Evolutionary conservation across 92 coral and sea anemone genomes (phyloP).

Genomic region (Heliopora coerulea): DNA sequence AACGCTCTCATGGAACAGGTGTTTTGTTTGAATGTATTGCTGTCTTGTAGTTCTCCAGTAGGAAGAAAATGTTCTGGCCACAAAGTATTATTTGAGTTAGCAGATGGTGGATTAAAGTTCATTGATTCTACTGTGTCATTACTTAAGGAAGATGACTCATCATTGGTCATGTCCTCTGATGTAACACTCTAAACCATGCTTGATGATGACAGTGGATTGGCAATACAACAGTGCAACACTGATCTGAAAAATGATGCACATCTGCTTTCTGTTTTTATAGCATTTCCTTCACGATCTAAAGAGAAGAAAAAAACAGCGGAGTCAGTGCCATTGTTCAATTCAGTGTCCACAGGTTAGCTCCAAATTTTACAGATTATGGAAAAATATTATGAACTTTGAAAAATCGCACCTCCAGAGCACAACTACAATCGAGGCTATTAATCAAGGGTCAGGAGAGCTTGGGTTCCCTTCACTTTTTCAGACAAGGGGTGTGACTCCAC

Average conservation of each 20-base stretch:
- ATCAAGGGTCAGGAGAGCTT: too few species aligned
- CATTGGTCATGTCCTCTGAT: constrained; percentile 11
- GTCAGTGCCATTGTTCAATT: neutral
- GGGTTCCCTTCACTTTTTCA: too few species aligned
- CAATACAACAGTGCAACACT: constrained; percentile 28
- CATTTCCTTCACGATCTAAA: constrained; percentile 35
- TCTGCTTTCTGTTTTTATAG: constrained; percentile 32
- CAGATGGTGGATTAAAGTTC: neutral
- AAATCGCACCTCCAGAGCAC: too few species aligned
- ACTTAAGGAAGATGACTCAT: neutral
- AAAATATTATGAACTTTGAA: too few species aligned
- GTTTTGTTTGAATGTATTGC: neutral
- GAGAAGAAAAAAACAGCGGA: neutral
- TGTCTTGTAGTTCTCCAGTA: neutral
- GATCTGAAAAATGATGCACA: constrained; percentile 25
- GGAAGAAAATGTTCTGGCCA: constrained; percentile 16
- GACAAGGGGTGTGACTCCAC: too few species aligned
- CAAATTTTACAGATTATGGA: too few species aligned
- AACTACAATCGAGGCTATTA: too few species aligned
- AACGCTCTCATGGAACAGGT: too few species aligned
- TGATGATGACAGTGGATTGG: constrained; percentile 36
- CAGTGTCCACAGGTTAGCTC: too few species aligned
- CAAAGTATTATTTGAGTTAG: constrained; percentile 7
- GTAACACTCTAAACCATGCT: constrained; percentile 37
- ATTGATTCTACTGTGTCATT: constrained; percentile 17